phyloP scores from a whole-genome alignment of 2,888 invertebrate species.

The Dioctria linearis region DNA sequence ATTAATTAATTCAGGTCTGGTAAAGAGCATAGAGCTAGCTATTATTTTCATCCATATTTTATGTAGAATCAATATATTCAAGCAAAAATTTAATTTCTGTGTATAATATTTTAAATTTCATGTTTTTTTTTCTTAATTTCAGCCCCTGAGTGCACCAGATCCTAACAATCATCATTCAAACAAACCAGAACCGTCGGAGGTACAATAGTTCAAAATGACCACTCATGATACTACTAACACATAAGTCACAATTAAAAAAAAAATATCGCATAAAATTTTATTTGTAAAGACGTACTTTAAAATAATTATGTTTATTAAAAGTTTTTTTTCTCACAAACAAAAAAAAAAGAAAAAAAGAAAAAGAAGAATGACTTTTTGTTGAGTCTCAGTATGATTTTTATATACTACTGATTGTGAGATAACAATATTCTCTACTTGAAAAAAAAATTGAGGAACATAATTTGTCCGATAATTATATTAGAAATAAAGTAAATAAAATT shows the following conservation, averaged over 20 bases:
- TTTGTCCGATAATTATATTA: slow-evolving; percentile 5
- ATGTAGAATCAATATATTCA: too few relatives aligned
- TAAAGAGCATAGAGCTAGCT: too few relatives aligned
- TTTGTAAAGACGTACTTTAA: slow-evolving; percentile 49
- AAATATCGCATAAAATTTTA: slow-evolving; percentile 53
- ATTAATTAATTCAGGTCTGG: too few relatives aligned
- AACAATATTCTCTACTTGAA: slow-evolving; percentile 40
- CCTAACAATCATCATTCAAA: slow-evolving; percentile 85
- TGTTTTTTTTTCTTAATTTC: slow-evolving; percentile 66
- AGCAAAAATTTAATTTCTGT: too few relatives aligned
- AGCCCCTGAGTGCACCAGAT: slow-evolving; percentile 88
- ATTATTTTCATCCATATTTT: too few relatives aligned
- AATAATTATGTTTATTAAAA: slow-evolving; percentile 39
- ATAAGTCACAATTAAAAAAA: slow-evolving; percentile 49
- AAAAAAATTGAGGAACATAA: background rate
- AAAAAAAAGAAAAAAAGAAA: too few relatives aligned
- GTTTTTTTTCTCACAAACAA: slow-evolving; percentile 2
- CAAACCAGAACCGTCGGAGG: slow-evolving; percentile 88
- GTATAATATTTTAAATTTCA: background rate
- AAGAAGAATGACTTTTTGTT: slow-evolving; percentile 38
- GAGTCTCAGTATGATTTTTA: slow-evolving; percentile 43
- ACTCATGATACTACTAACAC: slow-evolving; percentile 48
- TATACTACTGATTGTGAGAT: slow-evolving; percentile 10
- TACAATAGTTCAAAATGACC: slow-evolving; percentile 75
- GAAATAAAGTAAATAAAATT: slow-evolving; percentile 9